Evolutionary conservation across 1,140 invertebrate species (phyloP), one percentile per base, ranked within the genome.

Genomic region (Amyelois transitella): DNA sequence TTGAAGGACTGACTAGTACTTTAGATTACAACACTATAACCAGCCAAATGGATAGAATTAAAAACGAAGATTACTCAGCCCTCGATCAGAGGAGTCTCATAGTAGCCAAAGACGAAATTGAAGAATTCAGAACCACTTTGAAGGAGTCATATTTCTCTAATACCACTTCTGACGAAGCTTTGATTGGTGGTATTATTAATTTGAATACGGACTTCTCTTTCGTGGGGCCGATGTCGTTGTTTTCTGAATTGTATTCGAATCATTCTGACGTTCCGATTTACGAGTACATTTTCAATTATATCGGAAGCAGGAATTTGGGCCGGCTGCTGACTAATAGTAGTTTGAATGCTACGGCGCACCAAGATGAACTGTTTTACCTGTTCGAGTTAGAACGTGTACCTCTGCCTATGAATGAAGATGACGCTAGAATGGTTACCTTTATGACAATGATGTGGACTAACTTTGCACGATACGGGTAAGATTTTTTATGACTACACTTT

Each of bases 401-500:
- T 1, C 50, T 85, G 18, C 78, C 76, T 0, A 81, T 85, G 69
- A 72, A 82, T 49, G 78, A 82, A 43, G 72, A 86, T 18, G 85
- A 88, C 43, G 83, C 80, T 0, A 72, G 75, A 20, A 84, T 88
- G 18, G 59, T 82, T 0, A 78, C 75, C 0, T 83, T 85, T 12
- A 82, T 88, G 83, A 84, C 81, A 0, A 83, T 77, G 68, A 74
- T 89, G 71, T 89, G 83, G 84, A 80, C 86, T 0, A 90, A 87
- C 53, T 90, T 90, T 53, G 89, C 87, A 10, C 87, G 81, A 64
- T 80, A 60, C 62, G 86, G 87, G 84, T 88, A 63, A 80, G 77
- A 65, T 18, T 49, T 48, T 61, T 45, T 24, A 24, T 53, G 48
- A 38, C 18, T 10, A n/a, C 4, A 6, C n/a, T n/a, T n/a, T n/a